Evolutionary conservation across 2,888 invertebrate species (phyloP).

Genomic region (Amiota communis): DNA sequence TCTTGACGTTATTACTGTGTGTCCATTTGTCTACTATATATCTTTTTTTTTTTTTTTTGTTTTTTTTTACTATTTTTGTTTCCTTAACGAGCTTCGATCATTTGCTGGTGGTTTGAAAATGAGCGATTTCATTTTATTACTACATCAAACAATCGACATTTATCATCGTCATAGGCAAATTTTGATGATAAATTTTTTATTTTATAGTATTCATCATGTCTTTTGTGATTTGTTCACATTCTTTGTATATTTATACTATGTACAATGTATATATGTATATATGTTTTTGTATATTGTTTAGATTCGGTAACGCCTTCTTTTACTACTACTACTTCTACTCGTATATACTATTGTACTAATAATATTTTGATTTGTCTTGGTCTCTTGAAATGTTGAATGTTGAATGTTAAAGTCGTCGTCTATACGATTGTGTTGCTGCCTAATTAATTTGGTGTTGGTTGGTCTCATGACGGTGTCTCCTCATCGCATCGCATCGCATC

Average conservation of each 20-base stretch:
- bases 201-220: background rate
- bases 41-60: no score
- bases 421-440: background rate
- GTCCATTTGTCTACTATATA: no score
- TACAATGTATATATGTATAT: no score
- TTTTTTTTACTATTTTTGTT: no score
- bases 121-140: background rate
- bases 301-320: constrained; percentile 3
- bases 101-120: background rate
- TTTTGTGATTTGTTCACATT: background rate
- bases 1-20: no score
- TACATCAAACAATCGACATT: background rate
- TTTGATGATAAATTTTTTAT: constrained; percentile 1
- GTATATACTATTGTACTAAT: no score
- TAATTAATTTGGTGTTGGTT: constrained; percentile 3
- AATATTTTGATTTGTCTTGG: no score
- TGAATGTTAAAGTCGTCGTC: background rate
- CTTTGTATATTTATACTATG: background rate
- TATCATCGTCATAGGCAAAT: constrained; percentile 6
- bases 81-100: no score
- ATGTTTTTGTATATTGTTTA: background rate
- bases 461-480: background rate
- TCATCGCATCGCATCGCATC: background rate
- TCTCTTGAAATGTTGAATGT: no score
- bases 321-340: no score